Base-by-base conservation (phyloP, 35 echinoderm and acorn worm genomes). In the Lytechinus variegatus region DNA sequence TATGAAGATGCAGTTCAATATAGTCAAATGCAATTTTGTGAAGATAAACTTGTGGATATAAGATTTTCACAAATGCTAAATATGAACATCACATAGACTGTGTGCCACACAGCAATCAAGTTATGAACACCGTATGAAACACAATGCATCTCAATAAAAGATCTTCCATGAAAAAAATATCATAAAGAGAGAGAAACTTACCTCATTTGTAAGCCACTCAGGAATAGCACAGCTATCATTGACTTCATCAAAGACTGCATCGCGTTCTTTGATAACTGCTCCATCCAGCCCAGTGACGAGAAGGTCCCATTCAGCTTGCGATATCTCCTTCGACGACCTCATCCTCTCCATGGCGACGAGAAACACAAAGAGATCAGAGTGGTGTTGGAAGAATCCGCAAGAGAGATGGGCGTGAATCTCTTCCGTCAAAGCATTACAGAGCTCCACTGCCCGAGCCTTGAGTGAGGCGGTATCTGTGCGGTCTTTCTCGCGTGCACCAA, bases 291-390 rank as follows among this genome's bases (percentile, higher is more conserved):
- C 97, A 94, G 94, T 86, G 8, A 99, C 97, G 96, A 99, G 98
- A 29, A 97, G 51, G 13, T 87, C 91, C 98, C 97, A 98, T 66
- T 99, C 98, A 27, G 95, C 54, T 21, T 95, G 55, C 3, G 91
- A 95, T 14, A 99, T 72, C 72, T 97, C 95, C 87, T 57, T 95
- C 53, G 52, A 54, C 44, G 95, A 88, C 54, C 93, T 95, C 95
- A 99, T 97, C 94, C 97, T 99, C 95, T 97, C 96, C 55, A 96
- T 52, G 21, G 98, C 97, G 27, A 99, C 94, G 52, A 99, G 95
- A 52, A 99, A 99, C 4, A 94, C 94, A 87, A 99, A 98, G 19
- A 99, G 95, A 19, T 96, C 53, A 7, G 97, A 94, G 51, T 99
- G 98, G 9, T 92, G 96, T 5, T 96, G 95, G 86, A 97, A 97